Percentiles rank a stretch among this genome's conserved stretches.
phyloP scores from a whole-genome alignment of 2,888 invertebrate genomes.

The Marasmarcha lunaedactyla region DNA sequence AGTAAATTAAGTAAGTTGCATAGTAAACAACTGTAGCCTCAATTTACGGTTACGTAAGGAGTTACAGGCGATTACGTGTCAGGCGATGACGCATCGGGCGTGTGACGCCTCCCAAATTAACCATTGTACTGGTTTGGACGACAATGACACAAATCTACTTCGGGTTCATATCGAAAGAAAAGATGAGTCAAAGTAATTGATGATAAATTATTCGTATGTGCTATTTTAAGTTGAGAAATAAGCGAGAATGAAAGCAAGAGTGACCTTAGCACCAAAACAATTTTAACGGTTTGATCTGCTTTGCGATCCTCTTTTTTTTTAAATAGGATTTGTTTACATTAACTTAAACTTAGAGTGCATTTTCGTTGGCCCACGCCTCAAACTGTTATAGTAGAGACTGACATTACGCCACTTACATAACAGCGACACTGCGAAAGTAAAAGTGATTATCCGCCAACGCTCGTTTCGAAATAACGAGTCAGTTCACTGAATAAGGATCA shows the following conservation, averaged over 20 bases:
- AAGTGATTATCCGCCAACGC: constrained; percentile 52
- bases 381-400: constrained; percentile 23
- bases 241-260: too few species aligned
- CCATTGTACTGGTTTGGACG: constrained; percentile 42
- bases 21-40: constrained; percentile 3
- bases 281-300: too few species aligned
- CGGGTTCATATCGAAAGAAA: constrained; percentile 42
- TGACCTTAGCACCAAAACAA: too few species aligned
- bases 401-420: constrained; percentile 58
- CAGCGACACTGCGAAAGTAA: constrained; percentile 56
- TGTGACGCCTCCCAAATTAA: constrained; percentile 32
- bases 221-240: too few species aligned
- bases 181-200: constrained; percentile 25
- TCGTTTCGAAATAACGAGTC: constrained; percentile 53
- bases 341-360: constrained; percentile 10
- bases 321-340: too few species aligned
- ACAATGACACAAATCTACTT: constrained; percentile 54
- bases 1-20: constrained; percentile 2
- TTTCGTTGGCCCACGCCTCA: constrained; percentile 43
- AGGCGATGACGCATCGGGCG: constrained; percentile 41
- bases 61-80: constrained; percentile 40
- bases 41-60: constrained; percentile 1
- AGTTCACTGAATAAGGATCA: constrained; percentile 42
- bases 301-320: too few species aligned
- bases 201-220: constrained; percentile 28